A percentile compares a stretch with the other conserved stretches of the same genome.
phyloP scores from a whole-genome alignment of 2,797 vertebrate genomes.

The Malacoraja senta region DNA sequence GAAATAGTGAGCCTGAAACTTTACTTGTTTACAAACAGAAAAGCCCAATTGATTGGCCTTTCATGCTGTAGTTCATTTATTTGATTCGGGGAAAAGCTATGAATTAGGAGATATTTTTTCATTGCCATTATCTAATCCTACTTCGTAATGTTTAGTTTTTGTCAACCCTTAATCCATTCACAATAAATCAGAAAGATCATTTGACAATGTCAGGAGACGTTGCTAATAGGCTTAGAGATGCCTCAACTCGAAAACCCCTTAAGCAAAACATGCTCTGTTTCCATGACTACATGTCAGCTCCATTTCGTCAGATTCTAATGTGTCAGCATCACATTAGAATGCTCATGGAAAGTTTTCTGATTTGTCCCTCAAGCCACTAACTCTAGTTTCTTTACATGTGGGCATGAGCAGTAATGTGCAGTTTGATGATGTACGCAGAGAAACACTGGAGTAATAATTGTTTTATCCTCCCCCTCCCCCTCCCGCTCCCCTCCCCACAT shows the following conservation, averaged over 20 bases:
- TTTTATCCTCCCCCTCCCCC: not conserved
- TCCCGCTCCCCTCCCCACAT: not conserved
- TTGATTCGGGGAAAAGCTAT: not conserved
- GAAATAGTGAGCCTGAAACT: not conserved
- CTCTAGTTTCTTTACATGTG: not conserved
- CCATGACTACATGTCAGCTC: slow-evolving; percentile 6
- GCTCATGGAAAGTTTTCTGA: not conserved
- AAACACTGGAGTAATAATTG: not conserved
- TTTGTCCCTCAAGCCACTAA: not conserved
- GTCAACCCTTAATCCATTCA: slow-evolving; percentile 7
- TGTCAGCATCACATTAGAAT: not conserved
- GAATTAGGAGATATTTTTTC: not conserved
- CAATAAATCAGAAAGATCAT: slow-evolving; percentile 12
- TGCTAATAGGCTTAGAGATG: not conserved
- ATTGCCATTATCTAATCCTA: not conserved
- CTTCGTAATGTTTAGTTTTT: not conserved
- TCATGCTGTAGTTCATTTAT: not conserved
- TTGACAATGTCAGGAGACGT: slow-evolving; percentile 20
- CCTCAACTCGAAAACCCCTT: not conserved
- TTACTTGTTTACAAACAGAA: not conserved
- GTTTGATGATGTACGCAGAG: not conserved
- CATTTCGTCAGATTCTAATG: not conserved
- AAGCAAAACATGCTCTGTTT: slow-evolving; percentile 12
- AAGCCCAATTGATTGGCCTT: not conserved
- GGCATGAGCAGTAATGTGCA: not conserved